Conservation (phyloP, 2,888 invertebrate species). For the Lamellibrachia columna region DNA sequence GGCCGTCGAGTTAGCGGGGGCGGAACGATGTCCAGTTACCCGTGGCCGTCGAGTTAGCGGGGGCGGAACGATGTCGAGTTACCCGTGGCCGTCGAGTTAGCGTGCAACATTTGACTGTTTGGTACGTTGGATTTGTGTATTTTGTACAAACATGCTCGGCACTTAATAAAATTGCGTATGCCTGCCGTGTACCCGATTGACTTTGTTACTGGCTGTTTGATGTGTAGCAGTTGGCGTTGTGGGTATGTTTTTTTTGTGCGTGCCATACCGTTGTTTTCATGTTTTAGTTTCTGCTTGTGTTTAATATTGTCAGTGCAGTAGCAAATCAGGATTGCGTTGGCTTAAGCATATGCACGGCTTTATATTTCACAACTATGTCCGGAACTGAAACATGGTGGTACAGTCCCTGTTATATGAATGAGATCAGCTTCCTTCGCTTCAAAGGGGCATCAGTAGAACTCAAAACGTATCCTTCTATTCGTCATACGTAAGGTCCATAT, state of each 20-base stretch:
- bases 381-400: not conserved
- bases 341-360: not conserved
- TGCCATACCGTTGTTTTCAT: constrained; percentile 1
- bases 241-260: not conserved
- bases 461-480: not conserved
- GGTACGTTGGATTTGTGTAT: not conserved
- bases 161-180: not conserved
- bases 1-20: not conserved
- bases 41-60: not conserved
- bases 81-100: not conserved
- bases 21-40: not conserved
- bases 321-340: not conserved
- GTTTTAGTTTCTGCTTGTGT: not conserved
- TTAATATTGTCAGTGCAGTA: not conserved
- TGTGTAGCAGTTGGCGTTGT: not conserved
- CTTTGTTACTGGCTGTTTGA: not conserved
- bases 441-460: not conserved
- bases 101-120: not conserved
- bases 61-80: not conserved
- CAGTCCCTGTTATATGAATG: not conserved
- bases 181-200: not conserved
- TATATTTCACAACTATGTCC: not conserved
- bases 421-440: not conserved
- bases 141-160: not conserved
- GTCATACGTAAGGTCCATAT: not conserved